These are phyloP conservation scores for Thalassarche chlororhynchos DNA, from an alignment of 2,113 vertebrate species.

Conservation along the genomic window DNA sequence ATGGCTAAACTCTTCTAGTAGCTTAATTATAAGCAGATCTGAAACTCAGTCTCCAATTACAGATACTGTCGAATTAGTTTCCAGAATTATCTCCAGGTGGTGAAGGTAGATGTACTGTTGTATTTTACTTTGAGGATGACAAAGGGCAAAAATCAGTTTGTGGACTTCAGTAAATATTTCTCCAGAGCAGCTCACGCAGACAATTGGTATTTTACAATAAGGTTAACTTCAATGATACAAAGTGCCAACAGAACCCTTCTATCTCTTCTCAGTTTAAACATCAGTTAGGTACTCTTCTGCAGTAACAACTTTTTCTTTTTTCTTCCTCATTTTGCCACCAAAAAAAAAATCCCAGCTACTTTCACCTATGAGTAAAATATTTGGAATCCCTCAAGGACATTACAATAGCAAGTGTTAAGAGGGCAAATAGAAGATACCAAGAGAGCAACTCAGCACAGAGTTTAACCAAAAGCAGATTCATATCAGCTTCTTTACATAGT, in stretches of 20 bases:
- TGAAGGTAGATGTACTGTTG: not conserved
- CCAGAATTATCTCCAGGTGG: not conserved
- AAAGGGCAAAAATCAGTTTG: not conserved
- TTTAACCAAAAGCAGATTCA: not conserved
- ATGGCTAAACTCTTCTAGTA: not conserved
- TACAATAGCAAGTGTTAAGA: not conserved
- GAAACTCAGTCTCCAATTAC: not conserved
- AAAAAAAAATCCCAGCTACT: not conserved
- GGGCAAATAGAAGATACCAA: not conserved
- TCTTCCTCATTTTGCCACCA: not conserved
- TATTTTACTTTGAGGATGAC: not conserved
- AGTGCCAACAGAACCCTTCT: not conserved
- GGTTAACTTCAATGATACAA: not conserved
- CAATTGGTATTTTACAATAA: not conserved
- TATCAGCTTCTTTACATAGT: not conserved
- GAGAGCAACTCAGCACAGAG: not conserved
- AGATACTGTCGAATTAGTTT: not conserved
- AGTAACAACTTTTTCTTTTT: not conserved
- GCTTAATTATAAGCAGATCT: not conserved
- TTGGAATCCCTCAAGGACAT: not conserved
- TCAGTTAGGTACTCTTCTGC: not conserved
- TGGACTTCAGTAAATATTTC: not conserved
- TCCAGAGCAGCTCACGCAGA: not conserved
- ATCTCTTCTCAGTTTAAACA: not conserved
- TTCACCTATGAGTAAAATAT: not conserved